Evolutionary conservation across 1,140 invertebrate species (phyloP).

Genomic region (Ctenoplectra terminalis): DNA sequence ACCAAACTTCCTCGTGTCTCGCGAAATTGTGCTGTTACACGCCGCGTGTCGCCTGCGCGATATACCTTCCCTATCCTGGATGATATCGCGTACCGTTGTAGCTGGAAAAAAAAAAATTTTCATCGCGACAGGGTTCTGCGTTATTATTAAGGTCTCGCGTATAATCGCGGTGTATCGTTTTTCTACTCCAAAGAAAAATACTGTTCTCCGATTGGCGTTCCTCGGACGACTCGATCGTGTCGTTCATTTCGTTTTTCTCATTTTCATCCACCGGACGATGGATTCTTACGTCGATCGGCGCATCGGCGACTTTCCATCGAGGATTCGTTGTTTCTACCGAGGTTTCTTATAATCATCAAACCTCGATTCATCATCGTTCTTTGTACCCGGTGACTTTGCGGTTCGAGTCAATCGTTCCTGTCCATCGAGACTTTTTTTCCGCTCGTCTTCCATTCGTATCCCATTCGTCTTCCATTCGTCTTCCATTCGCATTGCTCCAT

Average conservation of each 20-base stretch:
- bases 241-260: not conserved
- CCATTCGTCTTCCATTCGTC: too few species aligned
- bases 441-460: slow-evolving; percentile 19
- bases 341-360: slow-evolving; percentile 71
- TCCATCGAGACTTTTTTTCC: slow-evolving; percentile 39
- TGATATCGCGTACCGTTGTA: not conserved
- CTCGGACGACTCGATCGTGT: not conserved
- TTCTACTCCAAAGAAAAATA: not conserved
- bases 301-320: slow-evolving; percentile 1
- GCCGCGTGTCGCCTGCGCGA: too few species aligned
- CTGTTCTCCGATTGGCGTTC: not conserved
- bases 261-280: not conserved
- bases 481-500: slow-evolving; percentile 19
- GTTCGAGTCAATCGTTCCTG: slow-evolving; percentile 37
- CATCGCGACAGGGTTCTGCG: not conserved
- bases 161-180: not conserved
- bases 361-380: slow-evolving; percentile 73
- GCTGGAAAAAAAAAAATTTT: not conserved
- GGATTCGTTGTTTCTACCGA: slow-evolving; percentile 9
- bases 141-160: not conserved
- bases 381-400: slow-evolving; percentile 44
- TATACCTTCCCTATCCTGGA: not conserved
- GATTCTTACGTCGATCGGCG: slow-evolving; percentile 16
- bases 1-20: not conserved
- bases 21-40: slow-evolving; percentile 13